Base-by-base conservation (phyloP, 2,113 vertebrate species). In the Ammodytes dubius region DNA sequence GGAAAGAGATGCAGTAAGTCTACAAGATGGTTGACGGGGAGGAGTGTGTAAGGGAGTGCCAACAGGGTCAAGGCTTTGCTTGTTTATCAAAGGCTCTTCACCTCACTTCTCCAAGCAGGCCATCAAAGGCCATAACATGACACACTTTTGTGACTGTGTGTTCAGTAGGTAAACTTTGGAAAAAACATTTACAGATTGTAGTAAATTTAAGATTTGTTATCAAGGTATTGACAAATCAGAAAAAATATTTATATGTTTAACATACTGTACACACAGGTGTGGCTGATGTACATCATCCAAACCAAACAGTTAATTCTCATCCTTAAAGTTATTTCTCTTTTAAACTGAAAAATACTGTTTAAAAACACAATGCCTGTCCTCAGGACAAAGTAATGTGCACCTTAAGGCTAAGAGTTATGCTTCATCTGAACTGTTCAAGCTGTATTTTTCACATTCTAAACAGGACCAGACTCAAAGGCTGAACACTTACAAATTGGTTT, bases 11-110 rank as follows among this genome's bases (percentile, higher is more conserved):
- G 46, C 42, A 50, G 15, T 40, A 73, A 75, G 70, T 67, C 19
- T 59, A 75, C 74, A 79, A 27, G 46, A 53, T 45, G 17, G 43
- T 39, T 3, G 11, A 0, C 4, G 39, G n/a, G n/a, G 50, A 0
- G 27, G 42, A 46, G 15, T 17, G 46, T 60, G 43, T 12, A 27
- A 35, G 57, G 47, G 66, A 61, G 56, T 13, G 67, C 76, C 74
- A 84, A 84, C 45, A 80, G 56, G 54, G 72, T 85, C 60, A 72
- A 49, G 4, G 59, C 58, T 77, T 85, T 77, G 9, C 43, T 12
- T 72, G 69, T 69, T 77, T 70, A 58, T 70, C 58, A 17, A 50
- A 54, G 17, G 7, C 1, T 52, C 5, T 58, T 79, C 60, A 54
- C n/a, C 6, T 58, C 42, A 70, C 10, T 45, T 68, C 64, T 53